These are phyloP conservation scores for Eospalax fontanierii DNA, from an alignment of 2,797 vertebrate species.

Conservation along the genomic window DNA sequence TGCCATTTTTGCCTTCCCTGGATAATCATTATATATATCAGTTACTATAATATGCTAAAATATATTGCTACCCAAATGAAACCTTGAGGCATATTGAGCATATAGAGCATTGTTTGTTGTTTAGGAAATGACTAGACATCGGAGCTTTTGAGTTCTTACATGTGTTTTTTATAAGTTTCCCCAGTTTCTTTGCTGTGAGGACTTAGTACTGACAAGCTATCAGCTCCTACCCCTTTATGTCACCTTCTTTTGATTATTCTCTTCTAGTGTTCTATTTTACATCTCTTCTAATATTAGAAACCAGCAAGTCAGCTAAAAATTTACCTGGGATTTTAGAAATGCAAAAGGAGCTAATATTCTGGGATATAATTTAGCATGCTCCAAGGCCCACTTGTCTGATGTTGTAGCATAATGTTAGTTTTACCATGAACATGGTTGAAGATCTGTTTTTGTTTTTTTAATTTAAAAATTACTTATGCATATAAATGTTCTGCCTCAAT, in stretches of 20 bases:
- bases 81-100: neutral
- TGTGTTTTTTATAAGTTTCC: neutral
- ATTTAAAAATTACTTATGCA: neutral
- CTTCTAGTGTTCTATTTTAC: conserved; percentile 39
- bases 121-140: neutral
- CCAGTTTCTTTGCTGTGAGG: neutral
- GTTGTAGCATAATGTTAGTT: neutral
- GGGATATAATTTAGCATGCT: neutral
- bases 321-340: conserved; percentile 56
- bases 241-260: conserved; percentile 35
- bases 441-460: neutral
- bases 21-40: neutral
- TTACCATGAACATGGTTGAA: neutral
- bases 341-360: neutral
- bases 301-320: conserved; percentile 11
- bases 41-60: neutral
- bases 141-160: conserved; percentile 8
- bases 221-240: neutral
- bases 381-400: neutral
- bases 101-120: neutral
- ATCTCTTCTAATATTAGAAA: conserved; percentile 27
- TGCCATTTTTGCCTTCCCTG: conserved; percentile 9
- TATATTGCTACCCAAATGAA: neutral
- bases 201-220: neutral
- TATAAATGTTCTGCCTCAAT: too few species aligned